A percentile compares a stretch with the other conserved stretches of the same genome.
These are phyloP conservation scores for Tor tambroides DNA, from an alignment of 2,113 vertebrate species.

Conservation along the genomic window DNA sequence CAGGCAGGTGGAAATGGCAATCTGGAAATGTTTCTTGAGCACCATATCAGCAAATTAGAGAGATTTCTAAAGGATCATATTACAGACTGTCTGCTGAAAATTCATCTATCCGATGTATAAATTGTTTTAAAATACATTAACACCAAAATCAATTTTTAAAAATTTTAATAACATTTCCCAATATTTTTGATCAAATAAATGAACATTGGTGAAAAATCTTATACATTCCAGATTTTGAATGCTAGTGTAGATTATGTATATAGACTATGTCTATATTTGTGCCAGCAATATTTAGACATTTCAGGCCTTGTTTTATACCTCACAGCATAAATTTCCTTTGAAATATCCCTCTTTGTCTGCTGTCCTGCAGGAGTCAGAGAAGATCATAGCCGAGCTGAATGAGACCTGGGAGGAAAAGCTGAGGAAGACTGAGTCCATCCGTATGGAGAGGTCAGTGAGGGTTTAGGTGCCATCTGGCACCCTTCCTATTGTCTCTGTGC, in stretches of 20 bases:
- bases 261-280: background rate
- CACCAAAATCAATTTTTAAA: background rate
- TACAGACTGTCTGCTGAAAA: background rate
- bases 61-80: background rate
- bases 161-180: background rate
- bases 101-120: background rate
- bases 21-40: background rate
- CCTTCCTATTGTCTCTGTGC: conserved; percentile 39
- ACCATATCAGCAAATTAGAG: background rate
- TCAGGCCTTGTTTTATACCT: background rate
- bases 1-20: background rate
- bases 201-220: background rate
- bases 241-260: too few relatives aligned
- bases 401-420: conserved; percentile 89
- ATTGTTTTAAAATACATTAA: background rate
- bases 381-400: conserved; percentile 98
- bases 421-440: conserved; percentile 95
- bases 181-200: background rate
- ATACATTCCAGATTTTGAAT: background rate
- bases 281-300: background rate
- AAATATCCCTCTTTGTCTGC: conserved; percentile 11
- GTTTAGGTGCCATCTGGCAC: conserved; percentile 36
- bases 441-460: conserved; percentile 92
- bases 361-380: conserved; percentile 90
- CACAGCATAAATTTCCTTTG: background rate